phyloP scores from a whole-genome alignment of 2,113 vertebrate species.

The Calyptomena viridis region DNA sequence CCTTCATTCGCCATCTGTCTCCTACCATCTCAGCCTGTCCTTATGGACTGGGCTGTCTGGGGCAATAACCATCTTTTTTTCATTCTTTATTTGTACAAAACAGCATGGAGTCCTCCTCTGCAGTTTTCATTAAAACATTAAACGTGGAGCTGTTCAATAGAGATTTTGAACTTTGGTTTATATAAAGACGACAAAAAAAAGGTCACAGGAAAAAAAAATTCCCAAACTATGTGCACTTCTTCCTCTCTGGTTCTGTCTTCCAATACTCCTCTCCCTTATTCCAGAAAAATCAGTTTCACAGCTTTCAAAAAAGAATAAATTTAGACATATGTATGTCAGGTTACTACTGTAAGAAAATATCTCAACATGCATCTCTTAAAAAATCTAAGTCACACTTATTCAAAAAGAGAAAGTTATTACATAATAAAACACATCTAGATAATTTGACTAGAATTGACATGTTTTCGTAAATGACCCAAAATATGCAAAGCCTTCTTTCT shows the following conservation, averaged over 20 bases:
- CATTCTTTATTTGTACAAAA: not conserved
- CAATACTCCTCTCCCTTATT: not conserved
- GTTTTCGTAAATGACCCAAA: not conserved
- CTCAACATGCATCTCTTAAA: not conserved
- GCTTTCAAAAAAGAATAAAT: not conserved
- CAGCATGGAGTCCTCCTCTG: not conserved
- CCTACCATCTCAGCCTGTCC: not conserved
- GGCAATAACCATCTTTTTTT: not conserved
- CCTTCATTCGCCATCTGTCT: conserved; percentile 27
- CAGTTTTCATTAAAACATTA: not conserved
- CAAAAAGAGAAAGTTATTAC: not conserved
- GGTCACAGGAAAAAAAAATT: not conserved
- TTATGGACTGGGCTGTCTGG: not conserved
- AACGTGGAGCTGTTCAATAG: not conserved
- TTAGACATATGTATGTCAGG: not conserved
- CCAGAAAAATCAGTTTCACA: not conserved
- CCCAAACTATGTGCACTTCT: not conserved
- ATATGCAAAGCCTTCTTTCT: not conserved
- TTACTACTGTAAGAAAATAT: not conserved
- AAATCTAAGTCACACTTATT: not conserved
- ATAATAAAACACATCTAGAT: not conserved
- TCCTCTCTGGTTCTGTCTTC: not conserved
- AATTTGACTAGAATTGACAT: not conserved
- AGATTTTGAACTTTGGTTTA: not conserved
- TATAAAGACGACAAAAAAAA: not conserved